These are phyloP conservation scores for Delichon dasypus DNA, from an alignment of 2,797 vertebrate genomes.

Conservation along the genomic window DNA sequence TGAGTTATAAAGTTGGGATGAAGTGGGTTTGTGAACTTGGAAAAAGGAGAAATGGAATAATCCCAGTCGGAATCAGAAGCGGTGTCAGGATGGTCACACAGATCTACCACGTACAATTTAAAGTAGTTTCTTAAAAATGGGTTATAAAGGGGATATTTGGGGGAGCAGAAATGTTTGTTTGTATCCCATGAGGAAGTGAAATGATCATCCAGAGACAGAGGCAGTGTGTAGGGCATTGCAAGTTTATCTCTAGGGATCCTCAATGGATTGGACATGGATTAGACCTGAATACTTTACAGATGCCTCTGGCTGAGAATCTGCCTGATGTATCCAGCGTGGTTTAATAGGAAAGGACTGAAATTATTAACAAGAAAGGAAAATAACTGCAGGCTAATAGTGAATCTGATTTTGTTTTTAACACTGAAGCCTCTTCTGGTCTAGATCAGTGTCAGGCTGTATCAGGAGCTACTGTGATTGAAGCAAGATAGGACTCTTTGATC, in stretches of 20 bases:
- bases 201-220: not conserved
- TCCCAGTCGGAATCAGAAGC: not conserved
- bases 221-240: not conserved
- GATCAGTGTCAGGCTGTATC: not conserved
- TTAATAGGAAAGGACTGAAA: not conserved
- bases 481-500: not conserved
- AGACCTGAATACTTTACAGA: not conserved
- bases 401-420: not conserved
- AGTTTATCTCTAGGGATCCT: not conserved
- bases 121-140: not conserved
- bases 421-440: not conserved
- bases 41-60: not conserved
- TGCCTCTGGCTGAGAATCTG: not conserved
- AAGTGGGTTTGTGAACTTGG: not conserved
- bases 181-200: not conserved
- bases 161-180: not conserved
- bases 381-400: not conserved
- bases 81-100: not conserved
- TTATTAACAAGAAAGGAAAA: not conserved
- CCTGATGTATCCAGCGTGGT: not conserved
- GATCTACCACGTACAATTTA: fast-evolving
- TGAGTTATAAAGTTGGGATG: not conserved
- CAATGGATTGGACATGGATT: not conserved
- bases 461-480: not conserved
- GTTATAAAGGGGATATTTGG: not conserved